These are phyloP conservation scores for Pampus argenteus DNA, from an alignment of 2,797 vertebrate species.

Conservation along the genomic window DNA sequence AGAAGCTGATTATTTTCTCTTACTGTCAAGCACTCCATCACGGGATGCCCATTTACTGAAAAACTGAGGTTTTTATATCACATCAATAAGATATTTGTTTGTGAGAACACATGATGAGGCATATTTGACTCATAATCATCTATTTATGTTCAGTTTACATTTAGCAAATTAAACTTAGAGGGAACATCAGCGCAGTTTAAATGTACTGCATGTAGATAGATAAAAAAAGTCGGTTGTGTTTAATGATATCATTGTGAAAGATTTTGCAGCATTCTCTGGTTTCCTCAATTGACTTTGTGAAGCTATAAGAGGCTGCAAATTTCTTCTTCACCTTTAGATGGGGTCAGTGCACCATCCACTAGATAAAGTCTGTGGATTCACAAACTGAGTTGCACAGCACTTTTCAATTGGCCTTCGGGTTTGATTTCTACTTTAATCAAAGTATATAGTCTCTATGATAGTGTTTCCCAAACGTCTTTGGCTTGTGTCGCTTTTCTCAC, in stretches of 20 bases:
- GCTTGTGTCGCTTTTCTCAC: background rate
- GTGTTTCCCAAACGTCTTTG: background rate
- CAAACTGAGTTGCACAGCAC: background rate
- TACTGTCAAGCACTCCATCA: slow-evolving; percentile 14
- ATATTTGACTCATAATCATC: background rate
- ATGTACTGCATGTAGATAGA: background rate
- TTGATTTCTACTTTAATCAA: background rate
- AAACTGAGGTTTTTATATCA: slow-evolving; percentile 7
- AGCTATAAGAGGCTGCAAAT: slow-evolving; percentile 33
- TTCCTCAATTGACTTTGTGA: background rate
- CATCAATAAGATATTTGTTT: slow-evolving; percentile 25
- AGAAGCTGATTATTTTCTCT: slow-evolving; percentile 37
- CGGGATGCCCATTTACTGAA: slow-evolving; percentile 14
- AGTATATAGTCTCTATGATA: background rate
- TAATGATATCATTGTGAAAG: background rate
- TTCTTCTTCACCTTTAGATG: slow-evolving; percentile 65
- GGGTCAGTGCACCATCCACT: slow-evolving; percentile 49
- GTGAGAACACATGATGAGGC: background rate
- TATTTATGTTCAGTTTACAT: background rate
- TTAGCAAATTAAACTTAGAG: background rate
- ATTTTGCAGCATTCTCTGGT: background rate
- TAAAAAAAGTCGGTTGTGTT: background rate
- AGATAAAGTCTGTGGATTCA: background rate
- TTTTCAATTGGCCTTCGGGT: background rate
- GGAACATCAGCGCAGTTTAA: background rate